These are phyloP conservation scores for Poecilus cupreus DNA, from an alignment of 2,888 invertebrate species.

Conservation along the genomic window DNA sequence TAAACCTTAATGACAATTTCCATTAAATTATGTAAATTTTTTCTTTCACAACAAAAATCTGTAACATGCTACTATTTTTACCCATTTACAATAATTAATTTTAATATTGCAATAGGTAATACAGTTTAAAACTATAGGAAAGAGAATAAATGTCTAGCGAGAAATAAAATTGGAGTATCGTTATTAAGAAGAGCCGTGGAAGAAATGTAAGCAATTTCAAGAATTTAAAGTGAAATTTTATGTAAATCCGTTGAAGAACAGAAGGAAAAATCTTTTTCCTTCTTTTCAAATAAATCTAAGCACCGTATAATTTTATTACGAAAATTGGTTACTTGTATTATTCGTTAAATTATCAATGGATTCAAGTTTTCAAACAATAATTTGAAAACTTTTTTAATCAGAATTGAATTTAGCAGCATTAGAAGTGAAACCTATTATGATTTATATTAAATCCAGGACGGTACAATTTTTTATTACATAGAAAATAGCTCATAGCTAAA, in stretches of 20 bases:
- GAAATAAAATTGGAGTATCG: conserved; percentile 15
- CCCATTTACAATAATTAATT: too few relatives aligned
- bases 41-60: not conserved
- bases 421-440: too few relatives aligned
- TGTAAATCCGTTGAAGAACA: conserved; percentile 38
- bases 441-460: too few relatives aligned
- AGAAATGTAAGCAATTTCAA: conserved; percentile 26
- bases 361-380: not conserved
- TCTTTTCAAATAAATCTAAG: conserved; percentile 33
- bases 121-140: not conserved
- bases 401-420: not conserved
- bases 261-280: conserved; percentile 16
- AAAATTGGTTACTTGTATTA: conserved; percentile 10
- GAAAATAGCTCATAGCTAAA: too few relatives aligned
- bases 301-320: conserved; percentile 18
- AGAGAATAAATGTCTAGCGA: not conserved
- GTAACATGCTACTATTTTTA: too few relatives aligned
- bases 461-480: too few relatives aligned
- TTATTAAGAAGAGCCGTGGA: conserved; percentile 27
- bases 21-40: conserved; percentile 45
- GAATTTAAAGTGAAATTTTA: conserved; percentile 47
- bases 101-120: not conserved
- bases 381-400: not conserved
- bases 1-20: conserved; percentile 17
- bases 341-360: not conserved